Evolutionary conservation across 1,140 invertebrate genomes (phyloP).

Genomic region (Drosophila subpulchrella): DNA sequence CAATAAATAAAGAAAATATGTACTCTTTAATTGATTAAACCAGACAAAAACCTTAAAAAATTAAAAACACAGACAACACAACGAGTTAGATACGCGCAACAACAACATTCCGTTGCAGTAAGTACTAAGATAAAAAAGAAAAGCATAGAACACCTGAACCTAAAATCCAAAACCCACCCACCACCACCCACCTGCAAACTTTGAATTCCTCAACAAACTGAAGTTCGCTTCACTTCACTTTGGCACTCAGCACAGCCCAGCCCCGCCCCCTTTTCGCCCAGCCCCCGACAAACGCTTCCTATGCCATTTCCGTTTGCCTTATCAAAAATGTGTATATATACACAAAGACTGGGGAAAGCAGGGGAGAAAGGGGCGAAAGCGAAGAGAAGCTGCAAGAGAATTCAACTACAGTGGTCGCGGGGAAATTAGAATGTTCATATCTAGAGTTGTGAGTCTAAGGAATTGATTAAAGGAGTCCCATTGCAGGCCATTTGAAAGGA

Average conservation of each 20-base stretch:
- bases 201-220: slow-evolving; percentile 58
- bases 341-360: slow-evolving; percentile 28
- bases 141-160: slow-evolving; percentile 34
- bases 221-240: slow-evolving; percentile 74
- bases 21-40: slow-evolving; percentile 51
- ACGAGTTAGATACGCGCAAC: slow-evolving; percentile 52
- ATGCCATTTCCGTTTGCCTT: slow-evolving; percentile 80
- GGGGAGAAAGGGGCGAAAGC: slow-evolving; percentile 2
- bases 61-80: slow-evolving; percentile 50
- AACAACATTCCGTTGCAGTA: slow-evolving; percentile 66
- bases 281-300: slow-evolving; percentile 52
- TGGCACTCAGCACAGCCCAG: slow-evolving; percentile 43
- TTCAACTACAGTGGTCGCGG: slow-evolving; percentile 26
- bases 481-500: too few species aligned
- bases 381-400: slow-evolving; percentile 22
- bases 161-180: slow-evolving; percentile 1
- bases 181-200: slow-evolving; percentile 30
- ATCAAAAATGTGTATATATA: slow-evolving; percentile 71
- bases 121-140: slow-evolving; percentile 54
- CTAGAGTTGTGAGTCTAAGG: neutral
- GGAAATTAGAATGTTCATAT: slow-evolving; percentile 18
- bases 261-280: neutral
- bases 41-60: slow-evolving; percentile 27
- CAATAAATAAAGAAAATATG: slow-evolving; percentile 38
- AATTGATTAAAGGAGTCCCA: neutral